Base-by-base conservation (phyloP, 2,113 vertebrate genomes). In the Myotis davidii region DNA sequence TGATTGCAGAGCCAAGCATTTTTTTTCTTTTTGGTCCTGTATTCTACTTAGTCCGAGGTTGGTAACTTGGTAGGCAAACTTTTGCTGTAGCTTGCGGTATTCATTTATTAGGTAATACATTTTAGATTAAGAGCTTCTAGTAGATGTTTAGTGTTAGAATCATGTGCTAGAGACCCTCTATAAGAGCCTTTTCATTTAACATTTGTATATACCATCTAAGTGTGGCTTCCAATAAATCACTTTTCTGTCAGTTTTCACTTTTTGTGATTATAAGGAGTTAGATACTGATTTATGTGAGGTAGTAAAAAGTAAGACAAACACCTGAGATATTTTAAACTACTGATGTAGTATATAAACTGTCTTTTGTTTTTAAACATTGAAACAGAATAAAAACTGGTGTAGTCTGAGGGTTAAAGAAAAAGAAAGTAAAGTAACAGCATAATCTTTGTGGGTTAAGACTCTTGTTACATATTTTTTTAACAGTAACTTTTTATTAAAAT, bases 231-330 rank as follows among this genome's bases (percentile, higher is more conserved):
- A 87, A 1, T 39, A 79, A 76, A 77, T 69, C 9, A 56, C 59
- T 89, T 56, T 65, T 48, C 17, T 81, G 61, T 50, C n/a, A 82
- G 3, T 94, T 97, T 92, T 88, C 56, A 76, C 79, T 95, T 91
- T 95, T 73, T 72, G 42, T 84, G 77, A 85, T 93, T 91, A 69
- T 50, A 32, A 86, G 78, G 23, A 90, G 21, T 89, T 90, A 84
- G 65, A 74, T n/a, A 50, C 37, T 88, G 34, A 67, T 94, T 54
- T 81, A 32, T 81, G 0, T 65, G 29, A 85, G 32, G 16, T 86
- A 69, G 65, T 94, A 79, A 87, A 81, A 94, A 85, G 42, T 76
- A 70, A 95, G 88, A 45, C 32, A 37, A 23, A 85, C 29, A 48
- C 3, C 4, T 12, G n/a, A 56, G 61, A 21, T 32, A 42, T 45